Base-by-base conservation (phyloP, 1,140 invertebrate genomes). In the Drosophila rufa region DNA sequence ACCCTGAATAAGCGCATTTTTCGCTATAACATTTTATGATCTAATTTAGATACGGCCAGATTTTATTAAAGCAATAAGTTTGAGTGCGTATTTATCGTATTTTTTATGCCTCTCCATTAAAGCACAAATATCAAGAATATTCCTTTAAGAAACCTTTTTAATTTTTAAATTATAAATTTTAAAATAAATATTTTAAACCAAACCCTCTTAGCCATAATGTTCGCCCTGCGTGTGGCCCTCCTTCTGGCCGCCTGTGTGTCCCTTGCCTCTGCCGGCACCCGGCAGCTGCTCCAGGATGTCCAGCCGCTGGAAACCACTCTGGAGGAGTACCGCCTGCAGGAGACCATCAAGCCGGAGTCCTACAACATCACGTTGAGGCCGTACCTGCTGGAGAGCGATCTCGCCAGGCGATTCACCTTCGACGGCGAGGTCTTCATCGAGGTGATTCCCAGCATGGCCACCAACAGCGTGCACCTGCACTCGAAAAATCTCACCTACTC, bases 321-420 rank as follows among this genome's bases (percentile, higher is more conserved):
- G 11, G 11, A 11, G 4, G 79, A 87, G 4, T 92, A 92, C 56
- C 76, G 91, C 30, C 57, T 92, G 9, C 53, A 83, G 7, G 27
- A 46, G 3, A 12, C 48, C 25, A 82, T 92, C 17, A 46, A n/a
- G 11, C 96, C 97, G 4, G 92, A 93, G 6, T 94, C 95, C 64
- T 97, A 97, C 81, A 94, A 94, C 7, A 89, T 97, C 4, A 92
- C 93, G 2, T 93, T 97, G 11, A 92, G 93, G 3, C 95, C 95
- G 6, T 94, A 95, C 86, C 94, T 96, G 38, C 50, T 81, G 53
- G 94, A 95, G 33, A 93, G 82, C 15, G 92, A 93, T 56, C 92
- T 94, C 60, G 80, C 79, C 4, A 93, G 92, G 51, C 93, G 93
- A 36, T 96, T 95, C 75, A 94, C 93, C 2, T 96, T 96, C 79